Evolutionary conservation across 2,888 invertebrate genomes (phyloP).

Genomic region (Acrobasis consociella): DNA sequence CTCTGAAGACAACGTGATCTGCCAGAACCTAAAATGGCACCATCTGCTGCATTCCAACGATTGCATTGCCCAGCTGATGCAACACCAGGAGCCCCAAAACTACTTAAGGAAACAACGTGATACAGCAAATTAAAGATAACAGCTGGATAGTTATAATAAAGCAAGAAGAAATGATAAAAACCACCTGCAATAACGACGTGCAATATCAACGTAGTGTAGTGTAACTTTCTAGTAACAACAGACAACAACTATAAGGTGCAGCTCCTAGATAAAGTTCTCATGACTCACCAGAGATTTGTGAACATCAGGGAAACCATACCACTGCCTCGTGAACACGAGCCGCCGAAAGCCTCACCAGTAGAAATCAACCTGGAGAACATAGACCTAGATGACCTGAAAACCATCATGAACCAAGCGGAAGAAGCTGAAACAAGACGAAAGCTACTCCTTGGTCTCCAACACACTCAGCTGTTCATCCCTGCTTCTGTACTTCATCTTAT

Average conservation of each 20-base stretch:
- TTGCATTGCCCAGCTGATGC: slow-evolving; percentile 22
- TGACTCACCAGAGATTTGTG: slow-evolving; percentile 5
- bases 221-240: not conserved
- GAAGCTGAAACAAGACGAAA: not conserved
- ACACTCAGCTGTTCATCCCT: not conserved
- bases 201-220: not conserved
- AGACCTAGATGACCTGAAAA: slow-evolving; percentile 2
- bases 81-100: not conserved
- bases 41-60: not conserved
- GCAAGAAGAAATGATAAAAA: slow-evolving; percentile 1
- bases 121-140: slow-evolving; percentile 1
- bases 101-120: not conserved
- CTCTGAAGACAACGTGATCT: too few relatives aligned
- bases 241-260: slow-evolving; percentile 15
- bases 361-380: slow-evolving; percentile 6
- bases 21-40: too few relatives aligned
- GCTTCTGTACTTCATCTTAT: not conserved
- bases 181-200: not conserved
- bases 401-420: not conserved
- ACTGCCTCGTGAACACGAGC: not conserved
- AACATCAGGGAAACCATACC: slow-evolving; percentile 16
- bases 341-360: not conserved
- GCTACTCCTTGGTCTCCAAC: not conserved
- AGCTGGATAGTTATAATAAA: slow-evolving; percentile 1
- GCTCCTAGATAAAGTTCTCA: not conserved